Base-by-base conservation (phyloP, 2,888 invertebrate species). In the Pemphredon lugubris region DNA sequence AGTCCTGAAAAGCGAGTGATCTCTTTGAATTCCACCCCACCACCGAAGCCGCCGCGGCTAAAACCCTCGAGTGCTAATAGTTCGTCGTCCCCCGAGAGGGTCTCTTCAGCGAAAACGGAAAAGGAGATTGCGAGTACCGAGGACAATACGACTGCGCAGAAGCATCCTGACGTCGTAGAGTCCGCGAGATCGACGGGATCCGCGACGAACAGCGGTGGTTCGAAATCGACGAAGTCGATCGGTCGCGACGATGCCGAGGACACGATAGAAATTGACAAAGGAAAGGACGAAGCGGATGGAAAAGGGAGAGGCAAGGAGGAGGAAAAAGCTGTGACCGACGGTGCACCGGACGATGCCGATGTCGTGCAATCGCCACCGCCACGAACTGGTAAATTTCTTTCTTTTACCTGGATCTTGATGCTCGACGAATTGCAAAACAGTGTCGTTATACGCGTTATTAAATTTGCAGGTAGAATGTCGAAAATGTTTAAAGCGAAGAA, bases 11-110 rank as follows among this genome's bases (percentile, higher is more conserved):
- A 61, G 16, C 42, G 42, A 63, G 45, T 14, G n/a, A 39, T 42
- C 4, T 77, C 81, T 13, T 71, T 76, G 14, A 72, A 70, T 47
- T 90, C 70, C 79, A 90, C 75, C 85, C 90, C 89, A 86, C 91
- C 83, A 86, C 91, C 83, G 78, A 90, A 77, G 84, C 91, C 87
- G 87, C 54, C 83, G 18, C 80, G 83, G 72, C 66, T 92, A 90
- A 88, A 90, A 91, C 57, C 91, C 90, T 58, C 91, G 90, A 67
- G 88, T 91, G 60, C 90, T 87, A 84, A 91, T 89, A 89, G 83
- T 91, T 73, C 91, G 1, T 73, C 91, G 1, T 50, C 66, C 0
- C 30, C 9, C 13, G 73, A 45, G 42, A 44, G 50, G 37, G 18
- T 67, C 13, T 64, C 71, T 1, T 58, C 48, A 14, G 45, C 90